Base-by-base conservation (phyloP, 2,113 vertebrate species). In the Notechis scutatus region DNA sequence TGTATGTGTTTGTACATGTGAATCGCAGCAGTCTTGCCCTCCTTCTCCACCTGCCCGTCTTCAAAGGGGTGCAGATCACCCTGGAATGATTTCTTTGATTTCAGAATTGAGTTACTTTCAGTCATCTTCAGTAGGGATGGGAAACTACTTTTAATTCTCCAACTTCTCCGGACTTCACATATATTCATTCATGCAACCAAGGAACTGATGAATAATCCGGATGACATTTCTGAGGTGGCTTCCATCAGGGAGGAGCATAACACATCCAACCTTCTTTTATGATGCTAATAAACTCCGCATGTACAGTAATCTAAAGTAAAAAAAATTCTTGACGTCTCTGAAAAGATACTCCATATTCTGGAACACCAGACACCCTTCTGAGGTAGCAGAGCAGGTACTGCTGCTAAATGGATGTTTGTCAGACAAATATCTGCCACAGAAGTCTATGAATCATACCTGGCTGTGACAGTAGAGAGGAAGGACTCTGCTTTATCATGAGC, bases 401-500 rank as follows among this genome's bases (percentile, higher is more conserved):
- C 54, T 42, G 29, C 55, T 90, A 54, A 85, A 42, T 61, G 29
- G 55, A 52, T 93, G 55, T 90, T 90, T 93, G 88, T 93, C 69
- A 85, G 47, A 85, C 11, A 90, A 14, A 85, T 59, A 26, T 52
- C 55, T 61, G 81, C 3, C 18, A 0, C 50, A 92, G 59, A 64
- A 52, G 55, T 61, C 1, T 14, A 6, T 54, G 26, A 61, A 9
- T 81, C 88, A 54, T 47, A 5, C n/a, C 26, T 29, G 50, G 9
- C 0, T 4, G 10, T 24, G 91, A 88, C 64, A 34, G 56, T n/a
- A 50, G 55, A 39, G 50, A n/a, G 88, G 18, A n/a, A 90, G 11
- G 88, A 34, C 52, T 85, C 90, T 81, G 34, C 2, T 81, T 81
- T 34, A 52, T n/a, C 89, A 85, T 20, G 26, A 20, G 42, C 24